These are phyloP conservation scores for Pocillopora meandrina DNA, from an alignment of 92 coral and sea anemone species.

Conservation along the genomic window DNA sequence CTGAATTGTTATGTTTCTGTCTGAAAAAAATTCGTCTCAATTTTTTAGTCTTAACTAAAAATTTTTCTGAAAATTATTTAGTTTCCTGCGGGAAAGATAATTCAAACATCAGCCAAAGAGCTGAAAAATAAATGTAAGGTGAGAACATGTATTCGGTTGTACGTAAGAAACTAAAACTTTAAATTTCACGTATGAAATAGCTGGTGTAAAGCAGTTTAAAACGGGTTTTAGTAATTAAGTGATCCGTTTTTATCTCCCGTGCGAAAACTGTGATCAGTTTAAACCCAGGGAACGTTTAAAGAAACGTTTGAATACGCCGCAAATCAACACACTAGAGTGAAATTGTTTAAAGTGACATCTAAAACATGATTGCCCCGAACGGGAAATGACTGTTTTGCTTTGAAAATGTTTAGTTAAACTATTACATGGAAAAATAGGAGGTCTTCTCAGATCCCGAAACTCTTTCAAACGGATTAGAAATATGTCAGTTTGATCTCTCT, in stretches of 20 bases:
- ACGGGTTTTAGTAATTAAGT: conserved; percentile 31
- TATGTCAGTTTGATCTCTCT: conserved; percentile 59
- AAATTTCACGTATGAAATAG: not conserved
- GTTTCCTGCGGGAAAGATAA: no score
- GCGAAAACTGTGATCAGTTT: conserved; percentile 39
- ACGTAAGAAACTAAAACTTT: not conserved
- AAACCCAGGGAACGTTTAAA: not conserved
- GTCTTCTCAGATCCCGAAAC: conserved; percentile 40
- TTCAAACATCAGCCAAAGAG: not conserved
- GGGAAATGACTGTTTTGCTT: conserved; percentile 61
- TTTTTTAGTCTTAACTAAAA: no score
- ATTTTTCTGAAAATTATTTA: no score
- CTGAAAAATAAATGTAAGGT: not conserved
- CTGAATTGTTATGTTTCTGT: no score
- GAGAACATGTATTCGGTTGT: not conserved
- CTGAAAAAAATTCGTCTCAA: no score
- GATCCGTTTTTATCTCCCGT: conserved; percentile 29
- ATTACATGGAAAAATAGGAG: conserved; percentile 67
- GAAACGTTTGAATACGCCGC: conserved; percentile 24
- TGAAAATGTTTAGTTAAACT: conserved; percentile 73
- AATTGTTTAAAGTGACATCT: conserved; percentile 15
- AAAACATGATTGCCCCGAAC: not conserved
- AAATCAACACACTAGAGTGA: conserved; percentile 25
- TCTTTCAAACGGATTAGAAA: conserved; percentile 77
- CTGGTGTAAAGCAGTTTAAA: conserved; percentile 24